Evolutionary conservation across 1,140 invertebrate genomes (phyloP).

Genomic region (Zaprionus capensis): DNA sequence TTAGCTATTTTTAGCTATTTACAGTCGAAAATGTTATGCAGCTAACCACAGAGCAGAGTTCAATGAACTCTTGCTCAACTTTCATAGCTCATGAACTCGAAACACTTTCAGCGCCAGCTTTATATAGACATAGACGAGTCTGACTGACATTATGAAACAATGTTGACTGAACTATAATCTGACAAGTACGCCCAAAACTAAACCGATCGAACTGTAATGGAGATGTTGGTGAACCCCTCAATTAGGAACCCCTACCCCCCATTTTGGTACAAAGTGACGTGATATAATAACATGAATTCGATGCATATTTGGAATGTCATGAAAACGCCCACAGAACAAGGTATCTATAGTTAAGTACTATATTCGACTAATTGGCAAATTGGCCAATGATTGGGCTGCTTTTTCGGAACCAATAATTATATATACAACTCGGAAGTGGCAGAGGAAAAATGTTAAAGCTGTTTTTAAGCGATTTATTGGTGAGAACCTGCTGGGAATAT

Average conservation of each 20-base stretch:
- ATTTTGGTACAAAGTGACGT: constrained; percentile 37
- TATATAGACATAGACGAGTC: background rate
- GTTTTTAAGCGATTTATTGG: background rate
- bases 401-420: constrained; percentile 4
- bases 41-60: constrained; percentile 22
- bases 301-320: constrained; percentile 67
- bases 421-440: constrained; percentile 2
- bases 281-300: constrained; percentile 65
- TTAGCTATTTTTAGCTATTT: constrained; percentile 34
- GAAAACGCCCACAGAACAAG: constrained; percentile 50
- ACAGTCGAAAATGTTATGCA: constrained; percentile 27
- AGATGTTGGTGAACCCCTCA: constrained; percentile 16
- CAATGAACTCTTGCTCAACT: constrained; percentile 26
- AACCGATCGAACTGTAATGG: background rate
- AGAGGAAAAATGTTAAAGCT: background rate
- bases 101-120: constrained; percentile 26
- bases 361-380: constrained; percentile 32
- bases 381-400: constrained; percentile 30
- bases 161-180: constrained; percentile 41
- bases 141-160: constrained; percentile 36
- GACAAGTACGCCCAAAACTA: constrained; percentile 52
- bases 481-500: background rate
- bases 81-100: constrained; percentile 25
- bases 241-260: constrained; percentile 35
- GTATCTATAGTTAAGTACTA: constrained; percentile 35